A percentile compares a stretch with the other conserved stretches of the same genome.
These are phyloP conservation scores for Synergus gifuensis DNA, from an alignment of 2,888 invertebrate genomes.

Conservation along the genomic window DNA sequence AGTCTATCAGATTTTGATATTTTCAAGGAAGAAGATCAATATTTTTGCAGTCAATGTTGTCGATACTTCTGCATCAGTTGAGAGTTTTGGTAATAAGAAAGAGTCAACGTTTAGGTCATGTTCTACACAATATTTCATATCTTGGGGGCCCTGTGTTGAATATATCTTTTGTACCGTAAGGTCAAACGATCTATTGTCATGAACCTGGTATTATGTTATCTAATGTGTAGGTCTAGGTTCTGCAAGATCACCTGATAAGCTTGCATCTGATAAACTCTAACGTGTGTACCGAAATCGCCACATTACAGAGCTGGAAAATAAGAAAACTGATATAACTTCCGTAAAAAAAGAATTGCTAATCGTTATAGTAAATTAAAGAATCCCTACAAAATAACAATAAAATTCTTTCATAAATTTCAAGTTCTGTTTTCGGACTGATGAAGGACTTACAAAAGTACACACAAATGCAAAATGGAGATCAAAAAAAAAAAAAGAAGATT, in stretches of 20 bases:
- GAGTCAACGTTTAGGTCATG: conserved; percentile 69
- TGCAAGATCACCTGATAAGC: conserved; percentile 57
- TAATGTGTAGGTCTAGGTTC: conserved; percentile 67
- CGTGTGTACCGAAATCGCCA: conserved; percentile 43
- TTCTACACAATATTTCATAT: conserved; percentile 60
- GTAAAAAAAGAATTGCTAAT: conserved; percentile 19
- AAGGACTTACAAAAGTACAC: neutral
- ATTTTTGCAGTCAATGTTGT: conserved; percentile 1
- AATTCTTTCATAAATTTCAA: conserved; percentile 14
- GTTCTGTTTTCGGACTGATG: neutral
- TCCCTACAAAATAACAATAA: neutral
- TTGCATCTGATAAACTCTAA: conserved; percentile 50
- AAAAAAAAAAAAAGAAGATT: too few relatives aligned
- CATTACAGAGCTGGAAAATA: conserved; percentile 42
- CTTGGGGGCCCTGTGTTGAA: conserved; percentile 62
- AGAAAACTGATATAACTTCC: conserved; percentile 17
- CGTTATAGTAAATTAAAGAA: neutral
- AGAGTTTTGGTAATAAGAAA: conserved; percentile 50
- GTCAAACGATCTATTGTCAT: conserved; percentile 63
- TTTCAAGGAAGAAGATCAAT: neutral
- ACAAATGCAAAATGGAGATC: neutral
- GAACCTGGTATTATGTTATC: conserved; percentile 59
- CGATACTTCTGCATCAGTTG: conserved; percentile 1
- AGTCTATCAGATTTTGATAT: neutral
- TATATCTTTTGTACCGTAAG: conserved; percentile 66